These are phyloP conservation scores for Brenthis daphne DNA, from an alignment of 2,888 invertebrate genomes.

Conservation along the genomic window DNA sequence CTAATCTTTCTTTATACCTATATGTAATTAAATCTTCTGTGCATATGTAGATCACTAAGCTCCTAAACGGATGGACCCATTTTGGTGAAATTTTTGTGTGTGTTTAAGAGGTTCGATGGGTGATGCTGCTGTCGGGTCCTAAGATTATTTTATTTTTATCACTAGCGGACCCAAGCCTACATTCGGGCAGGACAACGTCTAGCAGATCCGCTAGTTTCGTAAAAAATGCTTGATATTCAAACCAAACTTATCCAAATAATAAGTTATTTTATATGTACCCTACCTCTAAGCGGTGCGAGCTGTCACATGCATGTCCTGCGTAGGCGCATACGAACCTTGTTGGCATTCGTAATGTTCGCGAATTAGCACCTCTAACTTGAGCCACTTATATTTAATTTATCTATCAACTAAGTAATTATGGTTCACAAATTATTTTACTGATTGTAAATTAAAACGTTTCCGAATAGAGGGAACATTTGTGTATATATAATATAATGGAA, in stretches of 20 bases:
- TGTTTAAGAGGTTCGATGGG: too few relatives aligned
- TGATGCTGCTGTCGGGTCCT: too few relatives aligned
- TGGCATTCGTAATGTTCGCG: constrained; percentile 10
- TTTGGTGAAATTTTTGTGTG: too few relatives aligned
- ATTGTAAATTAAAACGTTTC: not conserved
- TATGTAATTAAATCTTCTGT: too few relatives aligned
- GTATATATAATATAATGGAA: too few relatives aligned
- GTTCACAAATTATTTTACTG: not conserved
- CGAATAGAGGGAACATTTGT: not conserved
- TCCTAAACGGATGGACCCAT: too few relatives aligned
- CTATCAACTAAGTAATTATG: constrained; percentile 2
- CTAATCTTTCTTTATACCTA: too few relatives aligned
- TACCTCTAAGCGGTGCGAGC: constrained; percentile 17
- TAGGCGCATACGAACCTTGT: constrained; percentile 18
- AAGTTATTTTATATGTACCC: not conserved
- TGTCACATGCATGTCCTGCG: constrained; percentile 16
- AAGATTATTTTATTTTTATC: too few relatives aligned
- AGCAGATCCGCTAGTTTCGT: too few relatives aligned
- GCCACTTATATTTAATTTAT: constrained; percentile 5
- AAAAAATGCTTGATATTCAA: not conserved
- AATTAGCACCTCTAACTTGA: constrained; percentile 19
- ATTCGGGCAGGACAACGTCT: too few relatives aligned
- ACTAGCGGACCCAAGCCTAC: too few relatives aligned
- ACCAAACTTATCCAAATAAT: not conserved
- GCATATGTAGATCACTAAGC: too few relatives aligned